These are phyloP conservation scores for Drosophila quasianomalipes DNA, from an alignment of 2,888 invertebrate species.

Conservation along the genomic window DNA sequence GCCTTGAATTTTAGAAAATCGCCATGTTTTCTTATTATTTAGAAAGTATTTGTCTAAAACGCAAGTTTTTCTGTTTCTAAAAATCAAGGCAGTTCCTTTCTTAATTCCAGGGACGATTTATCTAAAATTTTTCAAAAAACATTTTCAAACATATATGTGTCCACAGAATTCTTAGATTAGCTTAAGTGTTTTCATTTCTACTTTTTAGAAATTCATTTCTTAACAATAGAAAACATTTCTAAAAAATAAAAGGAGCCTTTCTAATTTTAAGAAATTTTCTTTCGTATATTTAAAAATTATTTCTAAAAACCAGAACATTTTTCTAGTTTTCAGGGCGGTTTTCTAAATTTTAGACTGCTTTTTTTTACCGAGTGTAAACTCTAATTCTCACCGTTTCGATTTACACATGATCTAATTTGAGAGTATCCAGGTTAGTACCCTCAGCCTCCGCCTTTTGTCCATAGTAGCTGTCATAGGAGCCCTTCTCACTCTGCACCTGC, in stretches of 20 bases:
- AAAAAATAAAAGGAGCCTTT: neutral
- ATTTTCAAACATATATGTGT: neutral
- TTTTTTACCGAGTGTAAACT: neutral
- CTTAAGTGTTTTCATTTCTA: neutral
- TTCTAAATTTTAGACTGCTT: neutral
- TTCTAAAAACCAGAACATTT: neutral
- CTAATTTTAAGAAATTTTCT: neutral
- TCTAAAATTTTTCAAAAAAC: neutral
- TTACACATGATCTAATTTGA: conserved; percentile 72
- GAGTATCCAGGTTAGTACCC: conserved; percentile 53
- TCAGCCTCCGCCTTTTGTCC: conserved; percentile 69
- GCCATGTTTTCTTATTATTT: neutral
- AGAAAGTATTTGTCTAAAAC: neutral
- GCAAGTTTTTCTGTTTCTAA: neutral
- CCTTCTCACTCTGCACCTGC: conserved; percentile 62
- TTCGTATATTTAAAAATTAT: neutral
- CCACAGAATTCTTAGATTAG: neutral
- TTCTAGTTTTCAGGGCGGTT: neutral
- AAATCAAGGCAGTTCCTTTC: neutral
- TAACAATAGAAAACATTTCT: neutral
- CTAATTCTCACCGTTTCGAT: conserved; percentile 35
- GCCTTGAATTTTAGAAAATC: neutral
- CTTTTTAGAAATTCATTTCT: neutral
- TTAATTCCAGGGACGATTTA: neutral
- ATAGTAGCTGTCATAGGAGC: conserved; percentile 72